phyloP scores from a whole-genome alignment of 2,113 vertebrate species.

The Colossoma macropomum region DNA sequence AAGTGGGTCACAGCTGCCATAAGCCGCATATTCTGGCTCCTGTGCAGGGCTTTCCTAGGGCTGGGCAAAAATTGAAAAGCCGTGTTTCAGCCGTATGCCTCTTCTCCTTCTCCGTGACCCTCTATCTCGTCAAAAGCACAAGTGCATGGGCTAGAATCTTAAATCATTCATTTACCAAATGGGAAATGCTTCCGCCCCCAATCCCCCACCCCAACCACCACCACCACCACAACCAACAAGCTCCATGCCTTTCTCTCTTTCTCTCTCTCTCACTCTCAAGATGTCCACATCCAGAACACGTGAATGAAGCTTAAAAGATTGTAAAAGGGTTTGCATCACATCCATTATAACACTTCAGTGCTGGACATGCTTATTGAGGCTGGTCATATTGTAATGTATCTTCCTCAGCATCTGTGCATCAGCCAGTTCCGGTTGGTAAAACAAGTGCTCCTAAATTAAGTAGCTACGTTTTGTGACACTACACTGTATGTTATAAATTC shows the following conservation, averaged over 20 bases:
- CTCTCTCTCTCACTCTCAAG: not conserved
- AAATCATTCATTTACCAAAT: slow-evolving; percentile 55
- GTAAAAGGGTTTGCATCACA: not conserved
- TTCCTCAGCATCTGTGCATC: too few relatives aligned
- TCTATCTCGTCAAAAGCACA: slow-evolving; percentile 30
- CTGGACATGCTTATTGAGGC: not conserved
- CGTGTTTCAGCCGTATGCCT: slow-evolving; percentile 46
- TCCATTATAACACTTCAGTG: slow-evolving; percentile 10
- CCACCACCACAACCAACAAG: too few relatives aligned
- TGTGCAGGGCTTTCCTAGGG: slow-evolving; percentile 60
- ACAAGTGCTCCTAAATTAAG: not conserved
- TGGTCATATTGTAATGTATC: too few relatives aligned
- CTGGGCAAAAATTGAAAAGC: slow-evolving; percentile 47
- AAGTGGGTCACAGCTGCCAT: slow-evolving; percentile 81
- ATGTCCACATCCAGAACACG: not conserved
- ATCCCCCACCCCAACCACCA: too few relatives aligned
- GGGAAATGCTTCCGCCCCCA: slow-evolving; percentile 10
- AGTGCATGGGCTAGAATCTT: slow-evolving; percentile 35
- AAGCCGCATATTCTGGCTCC: slow-evolving; percentile 48
- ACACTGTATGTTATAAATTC: too few relatives aligned
- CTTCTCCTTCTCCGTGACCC: slow-evolving; percentile 39
- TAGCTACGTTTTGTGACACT: too few relatives aligned
- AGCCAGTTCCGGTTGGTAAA: not conserved
- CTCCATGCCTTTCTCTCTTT: not conserved
- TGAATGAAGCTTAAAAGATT: not conserved